These are phyloP conservation scores for Ceratosolen solmsi DNA, from an alignment of 1,140 invertebrate species.

Conservation along the genomic window DNA sequence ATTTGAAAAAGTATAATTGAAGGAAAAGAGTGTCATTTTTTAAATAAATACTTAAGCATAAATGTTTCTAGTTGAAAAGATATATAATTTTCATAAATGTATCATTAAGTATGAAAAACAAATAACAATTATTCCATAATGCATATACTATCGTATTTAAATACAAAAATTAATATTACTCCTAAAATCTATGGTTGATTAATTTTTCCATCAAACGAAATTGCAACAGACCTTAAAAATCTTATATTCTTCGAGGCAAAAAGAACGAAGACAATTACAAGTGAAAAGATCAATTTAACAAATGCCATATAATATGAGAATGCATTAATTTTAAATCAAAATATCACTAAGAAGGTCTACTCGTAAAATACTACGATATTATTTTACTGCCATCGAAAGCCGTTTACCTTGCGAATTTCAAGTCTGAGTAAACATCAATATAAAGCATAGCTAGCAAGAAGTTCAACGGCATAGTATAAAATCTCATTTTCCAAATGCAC, in stretches of 20 bases:
- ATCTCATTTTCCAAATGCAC: constrained; percentile 52
- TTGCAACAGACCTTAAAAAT: not conserved
- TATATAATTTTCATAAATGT: not conserved
- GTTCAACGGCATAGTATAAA: constrained; percentile 36
- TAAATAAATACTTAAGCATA: not conserved
- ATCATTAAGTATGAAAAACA: not conserved
- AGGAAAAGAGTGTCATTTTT: not conserved
- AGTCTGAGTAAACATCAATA: constrained; percentile 47
- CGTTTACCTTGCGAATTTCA: constrained; percentile 33
- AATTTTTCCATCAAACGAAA: not conserved
- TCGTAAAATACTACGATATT: constrained; percentile 33
- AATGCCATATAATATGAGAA: not conserved
- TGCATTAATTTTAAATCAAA: constrained; percentile 30
- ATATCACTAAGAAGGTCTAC: not conserved
- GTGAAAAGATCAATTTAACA: no score
- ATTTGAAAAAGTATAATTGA: no score
- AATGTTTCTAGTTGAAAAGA: not conserved
- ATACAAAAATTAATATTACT: not conserved
- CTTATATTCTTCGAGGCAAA: not conserved
- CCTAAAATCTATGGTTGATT: not conserved
- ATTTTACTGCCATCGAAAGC: constrained; percentile 26
- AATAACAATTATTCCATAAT: not conserved
- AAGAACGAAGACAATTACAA: not conserved
- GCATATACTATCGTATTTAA: not conserved
- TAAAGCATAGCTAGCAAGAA: not conserved